Conservation (phyloP, 2,797 vertebrate species). For the Alfaro cultratus region DNA sequence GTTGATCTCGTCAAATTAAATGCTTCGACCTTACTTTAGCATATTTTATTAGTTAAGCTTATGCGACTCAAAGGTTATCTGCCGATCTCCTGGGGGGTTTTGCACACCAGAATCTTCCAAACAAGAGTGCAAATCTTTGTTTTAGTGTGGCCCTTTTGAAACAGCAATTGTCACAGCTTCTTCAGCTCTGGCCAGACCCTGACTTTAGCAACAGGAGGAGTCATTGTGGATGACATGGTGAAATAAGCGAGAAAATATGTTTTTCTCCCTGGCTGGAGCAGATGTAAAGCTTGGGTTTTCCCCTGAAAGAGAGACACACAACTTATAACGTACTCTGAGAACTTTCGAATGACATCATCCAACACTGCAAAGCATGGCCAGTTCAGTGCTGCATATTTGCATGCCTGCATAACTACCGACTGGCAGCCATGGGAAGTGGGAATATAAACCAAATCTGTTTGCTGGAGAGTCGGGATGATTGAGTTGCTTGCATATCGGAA, state of each 20-base stretch:
- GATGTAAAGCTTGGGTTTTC: conserved; percentile 57
- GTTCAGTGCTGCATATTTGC: conserved; percentile 64
- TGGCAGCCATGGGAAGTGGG: conserved; percentile 53
- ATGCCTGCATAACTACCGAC: conserved; percentile 60
- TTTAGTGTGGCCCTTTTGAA: conserved; percentile 24
- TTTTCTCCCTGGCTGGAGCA: conserved; percentile 31
- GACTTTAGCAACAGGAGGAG: conserved; percentile 40
- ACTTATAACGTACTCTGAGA: conserved; percentile 48
- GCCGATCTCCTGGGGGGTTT: neutral
- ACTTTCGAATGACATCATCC: conserved; percentile 70
- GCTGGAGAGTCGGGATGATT: conserved; percentile 18
- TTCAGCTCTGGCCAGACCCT: conserved; percentile 24
- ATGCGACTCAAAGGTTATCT: conserved; percentile 3
- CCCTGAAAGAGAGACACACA: conserved; percentile 43
- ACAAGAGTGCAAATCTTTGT: conserved; percentile 10
- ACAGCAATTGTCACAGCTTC: conserved; percentile 44
- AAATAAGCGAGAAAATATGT: conserved; percentile 44
- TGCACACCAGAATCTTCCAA: conserved; percentile 27
- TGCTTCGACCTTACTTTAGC: conserved; percentile 24
- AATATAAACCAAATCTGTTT: conserved; percentile 38
- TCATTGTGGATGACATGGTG: conserved; percentile 39
- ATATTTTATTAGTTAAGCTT: conserved; percentile 21
- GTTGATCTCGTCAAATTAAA: conserved; percentile 1
- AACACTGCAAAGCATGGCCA: conserved; percentile 47
- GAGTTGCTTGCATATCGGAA: conserved; percentile 13